A percentile compares a stretch with the other conserved stretches of the same genome.
These are phyloP conservation scores for Enteromius unitaeniatus DNA, from an alignment of 2,797 vertebrate species.

Conservation along the genomic window DNA sequence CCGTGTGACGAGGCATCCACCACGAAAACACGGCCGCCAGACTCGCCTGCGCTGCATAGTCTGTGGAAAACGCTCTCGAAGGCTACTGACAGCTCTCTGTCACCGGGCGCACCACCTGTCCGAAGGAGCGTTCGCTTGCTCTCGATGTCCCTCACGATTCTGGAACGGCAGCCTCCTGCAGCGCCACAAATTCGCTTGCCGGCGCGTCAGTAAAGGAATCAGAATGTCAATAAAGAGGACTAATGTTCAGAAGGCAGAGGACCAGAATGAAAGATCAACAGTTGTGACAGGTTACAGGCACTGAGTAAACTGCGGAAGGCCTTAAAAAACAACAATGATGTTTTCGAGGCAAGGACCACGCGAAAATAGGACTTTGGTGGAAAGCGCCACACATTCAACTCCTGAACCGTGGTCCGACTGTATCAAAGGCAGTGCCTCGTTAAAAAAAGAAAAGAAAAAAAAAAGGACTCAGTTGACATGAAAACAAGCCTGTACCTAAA, in stretches of 20 bases:
- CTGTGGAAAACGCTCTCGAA: conserved; percentile 72
- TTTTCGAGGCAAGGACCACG: conserved; percentile 36
- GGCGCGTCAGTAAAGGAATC: conserved; percentile 51
- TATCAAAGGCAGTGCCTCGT: conserved; percentile 66
- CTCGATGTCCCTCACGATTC: conserved; percentile 76
- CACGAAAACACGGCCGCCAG: conserved; percentile 66
- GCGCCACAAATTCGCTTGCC: conserved; percentile 79
- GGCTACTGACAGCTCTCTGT: conserved; percentile 74
- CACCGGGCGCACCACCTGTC: conserved; percentile 78
- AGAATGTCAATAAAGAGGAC: conserved; percentile 62
- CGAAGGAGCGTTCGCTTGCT: conserved; percentile 77
- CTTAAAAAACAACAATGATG: conserved; percentile 32
- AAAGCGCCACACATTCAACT: conserved; percentile 47
- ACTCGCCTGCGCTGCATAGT: conserved; percentile 76
- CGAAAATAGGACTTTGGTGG: conserved; percentile 38
- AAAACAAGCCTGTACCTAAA: conserved; percentile 73
- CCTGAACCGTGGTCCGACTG: conserved; percentile 47
- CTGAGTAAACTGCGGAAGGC: conserved; percentile 65
- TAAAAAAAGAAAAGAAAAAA: conserved; percentile 53
- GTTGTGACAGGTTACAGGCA: conserved; percentile 78
- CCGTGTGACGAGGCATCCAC: conserved; percentile 73
- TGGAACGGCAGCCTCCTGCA: conserved; percentile 77
- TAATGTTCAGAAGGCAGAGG: conserved; percentile 57
- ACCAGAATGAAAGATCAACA: conserved; percentile 73
- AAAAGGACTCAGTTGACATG: conserved; percentile 57